These are phyloP conservation scores for Antedon mediterranea DNA, from an alignment of 53 echinoderm and acorn worm genomes.

Conservation along the genomic window DNA sequence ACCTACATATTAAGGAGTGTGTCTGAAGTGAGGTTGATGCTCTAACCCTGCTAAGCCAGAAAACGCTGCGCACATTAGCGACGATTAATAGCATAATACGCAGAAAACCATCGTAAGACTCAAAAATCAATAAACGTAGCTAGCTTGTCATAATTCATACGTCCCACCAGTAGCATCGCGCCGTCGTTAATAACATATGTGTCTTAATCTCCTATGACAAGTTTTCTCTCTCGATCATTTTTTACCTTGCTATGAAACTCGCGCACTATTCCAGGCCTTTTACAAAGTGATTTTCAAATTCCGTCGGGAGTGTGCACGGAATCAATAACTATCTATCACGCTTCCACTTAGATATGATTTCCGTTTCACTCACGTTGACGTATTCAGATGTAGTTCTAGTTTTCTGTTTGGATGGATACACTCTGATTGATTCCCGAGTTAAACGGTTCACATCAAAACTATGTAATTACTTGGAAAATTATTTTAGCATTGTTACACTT, in stretches of 20 bases:
- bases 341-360: not conserved
- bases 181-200: not conserved
- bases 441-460: not conserved
- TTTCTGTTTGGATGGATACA: not conserved
- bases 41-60: not conserved
- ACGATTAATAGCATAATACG: slow-evolving; percentile 1
- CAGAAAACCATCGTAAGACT: not conserved
- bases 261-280: not conserved
- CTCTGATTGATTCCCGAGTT: not conserved
- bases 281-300: not conserved
- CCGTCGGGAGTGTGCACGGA: not conserved
- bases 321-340: not conserved
- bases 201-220: not conserved
- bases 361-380: not conserved
- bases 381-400: not conserved
- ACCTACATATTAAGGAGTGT: not conserved
- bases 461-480: not conserved
- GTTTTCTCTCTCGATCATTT: not conserved
- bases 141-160: not conserved
- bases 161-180: not conserved
- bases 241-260: not conserved
- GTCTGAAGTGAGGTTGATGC: not conserved
- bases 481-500: not conserved
- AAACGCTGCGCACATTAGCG: not conserved
- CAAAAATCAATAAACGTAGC: not conserved